Evolutionary conservation across 1,140 invertebrate genomes (phyloP), one percentile per base, ranked within the genome.

Genomic region (Chionoecetes opilio): DNA sequence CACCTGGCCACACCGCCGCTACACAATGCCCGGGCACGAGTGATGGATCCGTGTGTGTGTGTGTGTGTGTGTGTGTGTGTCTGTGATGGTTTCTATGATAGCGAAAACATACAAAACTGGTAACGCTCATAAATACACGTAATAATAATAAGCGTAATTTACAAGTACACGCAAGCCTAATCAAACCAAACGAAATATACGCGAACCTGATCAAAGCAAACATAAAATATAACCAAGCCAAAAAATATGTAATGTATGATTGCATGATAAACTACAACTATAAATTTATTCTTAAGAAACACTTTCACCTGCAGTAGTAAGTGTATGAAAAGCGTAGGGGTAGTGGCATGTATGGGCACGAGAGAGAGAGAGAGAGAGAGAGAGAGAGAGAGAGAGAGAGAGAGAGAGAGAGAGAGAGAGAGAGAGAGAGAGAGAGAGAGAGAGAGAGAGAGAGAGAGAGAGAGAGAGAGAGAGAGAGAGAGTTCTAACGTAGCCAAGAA

Each of bases 61-160:
- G 63, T 75, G 63, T 75, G 63, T 75, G 63, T 75, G 63, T 75
- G 63, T 75, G 63, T 75, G 63, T 75, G 63, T 75, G 63, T 75
- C 21, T 75, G 63, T 75, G 63, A 8, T 5, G 5, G 41, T 46
- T 5, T 46, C 5, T 46, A 14, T 46, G n/a, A n/a, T n/a, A n/a
- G n/a, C n/a, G n/a, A n/a, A n/a, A n/a, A n/a, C n/a, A n/a, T n/a
- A n/a, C n/a, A n/a, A n/a, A n/a, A n/a, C n/a, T n/a, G n/a, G n/a
- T n/a, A n/a, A n/a, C n/a, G n/a, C n/a, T n/a, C n/a, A n/a, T n/a
- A n/a, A n/a, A n/a, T n/a, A n/a, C n/a, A n/a, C n/a, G n/a, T n/a
- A n/a, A n/a, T n/a, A n/a, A n/a, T n/a, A n/a, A n/a, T n/a, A n/a
- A n/a, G n/a, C n/a, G n/a, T n/a, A n/a, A n/a, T n/a, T n/a, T n/a